Evolutionary conservation across 2,113 vertebrate genomes (phyloP).

Genomic region (Pedetes capensis): DNA sequence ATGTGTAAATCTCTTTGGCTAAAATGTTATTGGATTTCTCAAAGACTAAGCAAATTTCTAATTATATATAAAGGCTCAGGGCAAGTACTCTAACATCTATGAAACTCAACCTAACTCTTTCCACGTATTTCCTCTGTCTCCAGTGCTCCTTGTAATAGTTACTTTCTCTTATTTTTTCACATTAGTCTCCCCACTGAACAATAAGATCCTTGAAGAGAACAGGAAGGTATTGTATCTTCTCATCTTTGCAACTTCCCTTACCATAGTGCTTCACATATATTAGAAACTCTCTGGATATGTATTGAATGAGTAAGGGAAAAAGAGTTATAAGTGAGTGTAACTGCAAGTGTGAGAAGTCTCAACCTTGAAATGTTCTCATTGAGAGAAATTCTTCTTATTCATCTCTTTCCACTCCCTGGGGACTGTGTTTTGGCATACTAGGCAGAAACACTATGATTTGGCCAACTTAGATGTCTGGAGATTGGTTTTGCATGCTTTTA

Average conservation of each 20-base stretch:
- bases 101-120: neutral
- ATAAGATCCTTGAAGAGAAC: neutral
- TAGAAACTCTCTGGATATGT: neutral
- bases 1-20: neutral
- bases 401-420: neutral
- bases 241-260: neutral
- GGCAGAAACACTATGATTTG: neutral
- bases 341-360: neutral
- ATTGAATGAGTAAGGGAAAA: neutral
- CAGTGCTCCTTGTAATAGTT: neutral
- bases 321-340: neutral
- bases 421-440: neutral
- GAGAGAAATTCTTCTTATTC: neutral
- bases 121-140: neutral
- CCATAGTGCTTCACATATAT: neutral
- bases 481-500: constrained; percentile 13
- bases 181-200: neutral
- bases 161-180: neutral
- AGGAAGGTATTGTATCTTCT: neutral
- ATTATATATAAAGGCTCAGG: neutral
- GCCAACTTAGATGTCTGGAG: neutral
- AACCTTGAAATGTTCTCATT: neutral
- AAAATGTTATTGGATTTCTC: neutral
- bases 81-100: neutral
- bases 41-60: neutral